Base-by-base conservation (phyloP, 2,797 vertebrate species). In the Erithacus rubecula region DNA sequence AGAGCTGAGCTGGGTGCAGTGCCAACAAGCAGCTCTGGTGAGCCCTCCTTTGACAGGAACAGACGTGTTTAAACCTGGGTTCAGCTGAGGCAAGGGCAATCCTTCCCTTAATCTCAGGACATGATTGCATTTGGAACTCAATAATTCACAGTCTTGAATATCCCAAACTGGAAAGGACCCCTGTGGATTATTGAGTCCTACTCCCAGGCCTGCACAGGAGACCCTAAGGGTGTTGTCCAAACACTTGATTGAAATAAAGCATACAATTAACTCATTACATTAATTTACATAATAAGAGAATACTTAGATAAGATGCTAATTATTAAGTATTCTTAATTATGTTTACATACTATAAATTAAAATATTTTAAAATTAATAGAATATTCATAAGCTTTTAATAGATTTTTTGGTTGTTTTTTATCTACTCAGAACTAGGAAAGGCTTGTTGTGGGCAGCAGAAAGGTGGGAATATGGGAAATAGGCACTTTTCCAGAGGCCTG, bases 121-220 rank as follows among this genome's bases (percentile, higher is more conserved):
- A 70, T 37, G 51, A 53, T 76, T 84, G 72, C 11, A 24, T 43
- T 69, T 47, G 18, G 17, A 47, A 41, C 52, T 36, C 44, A 24
- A 49, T 23, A 5, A 80, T 51, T 64, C 65, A 19, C 9, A 26
- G 46, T 27, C 44, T 32, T 27, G n/a, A 64, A 12, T 39, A 27
- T 39, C 30, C 39, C 7, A 5, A 34, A 21, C 5, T 58, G 58
- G 43, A 69, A 75, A 47, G 70, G 36, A 49, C 22, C 27, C 27
- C 12, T 0, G 1, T 46, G 20, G 21, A 14, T 41, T 46, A 27
- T 5, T 20, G 30, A 60, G 47, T 60, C 24, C 39, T 41, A 4
- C 14, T 58, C 29, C 23, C 23, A 39, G 46, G 23, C 27, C 46
- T 67, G 46, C 39, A 39, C 29, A 65, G 60, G 65, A 78, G 24